Percentiles rank a stretch among this genome's conserved stretches.
Evolutionary conservation across 2,797 vertebrate genomes (phyloP).

Genomic region (Pterois miles): DNA sequence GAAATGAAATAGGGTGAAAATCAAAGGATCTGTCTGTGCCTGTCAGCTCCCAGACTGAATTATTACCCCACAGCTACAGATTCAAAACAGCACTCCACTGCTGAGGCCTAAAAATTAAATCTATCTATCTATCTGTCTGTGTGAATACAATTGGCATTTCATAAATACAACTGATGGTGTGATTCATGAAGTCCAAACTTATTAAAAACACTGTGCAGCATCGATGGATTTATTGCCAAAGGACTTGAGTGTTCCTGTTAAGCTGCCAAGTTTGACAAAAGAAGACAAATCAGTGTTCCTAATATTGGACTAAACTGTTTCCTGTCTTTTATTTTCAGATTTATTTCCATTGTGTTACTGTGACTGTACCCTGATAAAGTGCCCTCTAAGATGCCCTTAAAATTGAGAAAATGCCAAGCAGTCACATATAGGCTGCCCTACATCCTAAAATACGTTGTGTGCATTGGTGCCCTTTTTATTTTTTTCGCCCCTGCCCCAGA

Average conservation of each 20-base stretch:
- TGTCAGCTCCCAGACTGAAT: slow-evolving; percentile 65
- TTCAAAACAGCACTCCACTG: slow-evolving; percentile 15
- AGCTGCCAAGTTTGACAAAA: slow-evolving; percentile 11
- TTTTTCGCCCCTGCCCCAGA: too few relatives aligned
- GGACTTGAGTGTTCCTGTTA: slow-evolving; percentile 22
- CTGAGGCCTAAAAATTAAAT: slow-evolving; percentile 32
- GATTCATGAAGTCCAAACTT: slow-evolving; percentile 44
- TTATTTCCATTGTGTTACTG: neutral
- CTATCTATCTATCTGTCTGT: slow-evolving; percentile 58
- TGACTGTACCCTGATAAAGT: too few relatives aligned
- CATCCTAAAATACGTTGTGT: too few relatives aligned
- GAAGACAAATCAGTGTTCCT: neutral
- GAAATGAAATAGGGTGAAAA: slow-evolving; percentile 61
- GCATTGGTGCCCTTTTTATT: too few relatives aligned
- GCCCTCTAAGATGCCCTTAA: too few relatives aligned
- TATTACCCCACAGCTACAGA: slow-evolving; percentile 44
- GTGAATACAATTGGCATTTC: slow-evolving; percentile 53
- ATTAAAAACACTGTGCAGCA: slow-evolving; percentile 44
- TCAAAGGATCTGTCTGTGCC: slow-evolving; percentile 57
- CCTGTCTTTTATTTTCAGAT: neutral
- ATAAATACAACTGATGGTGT: slow-evolving; percentile 49
- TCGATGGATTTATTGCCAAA: slow-evolving; percentile 37
- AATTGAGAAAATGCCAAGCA: too few relatives aligned
- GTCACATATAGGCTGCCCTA: accelerated
- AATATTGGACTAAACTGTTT: neutral